phyloP scores from a whole-genome alignment of 2,888 invertebrate genomes.

The Tricholauxania praeusta region DNA sequence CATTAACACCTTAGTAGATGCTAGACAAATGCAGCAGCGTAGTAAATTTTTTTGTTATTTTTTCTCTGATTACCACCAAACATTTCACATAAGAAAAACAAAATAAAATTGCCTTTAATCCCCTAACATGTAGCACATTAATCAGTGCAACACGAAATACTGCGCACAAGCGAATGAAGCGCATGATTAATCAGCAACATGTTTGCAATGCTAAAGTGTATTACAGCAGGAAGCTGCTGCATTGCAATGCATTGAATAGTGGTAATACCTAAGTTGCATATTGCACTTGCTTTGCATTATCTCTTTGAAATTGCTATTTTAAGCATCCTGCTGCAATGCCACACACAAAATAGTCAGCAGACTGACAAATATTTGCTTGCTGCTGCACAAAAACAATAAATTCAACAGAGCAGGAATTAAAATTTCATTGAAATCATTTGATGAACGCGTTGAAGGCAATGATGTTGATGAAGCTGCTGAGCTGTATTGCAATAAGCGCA shows the following conservation, averaged over 20 bases:
- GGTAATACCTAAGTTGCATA: neutral
- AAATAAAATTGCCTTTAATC: slow-evolving; percentile 1
- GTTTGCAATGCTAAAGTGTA: too few species aligned
- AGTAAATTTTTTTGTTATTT: too few species aligned
- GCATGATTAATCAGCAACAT: slow-evolving; percentile 26
- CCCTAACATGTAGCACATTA: slow-evolving; percentile 12
- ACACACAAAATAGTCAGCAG: neutral
- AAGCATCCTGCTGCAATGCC: neutral
- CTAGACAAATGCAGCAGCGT: too few species aligned
- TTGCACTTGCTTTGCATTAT: slow-evolving; percentile 9
- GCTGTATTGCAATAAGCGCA: too few species aligned
- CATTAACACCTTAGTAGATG: slow-evolving; percentile 8
- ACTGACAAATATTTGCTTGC: slow-evolving; percentile 1
- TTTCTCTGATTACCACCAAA: too few species aligned
- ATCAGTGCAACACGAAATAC: slow-evolving; percentile 9
- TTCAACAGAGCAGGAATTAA: slow-evolving; percentile 62
- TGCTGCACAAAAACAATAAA: slow-evolving; percentile 55
- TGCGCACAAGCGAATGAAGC: slow-evolving; percentile 3
- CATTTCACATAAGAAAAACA: neutral
- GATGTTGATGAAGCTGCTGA: neutral
- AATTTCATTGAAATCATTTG: slow-evolving; percentile 66
- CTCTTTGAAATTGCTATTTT: neutral
- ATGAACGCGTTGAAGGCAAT: slow-evolving; percentile 35
- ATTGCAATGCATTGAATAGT: neutral
- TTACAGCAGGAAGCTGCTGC: neutral